These are phyloP conservation scores for Polyommatus icarus DNA, from an alignment of 2,888 invertebrate genomes.

Conservation along the genomic window DNA sequence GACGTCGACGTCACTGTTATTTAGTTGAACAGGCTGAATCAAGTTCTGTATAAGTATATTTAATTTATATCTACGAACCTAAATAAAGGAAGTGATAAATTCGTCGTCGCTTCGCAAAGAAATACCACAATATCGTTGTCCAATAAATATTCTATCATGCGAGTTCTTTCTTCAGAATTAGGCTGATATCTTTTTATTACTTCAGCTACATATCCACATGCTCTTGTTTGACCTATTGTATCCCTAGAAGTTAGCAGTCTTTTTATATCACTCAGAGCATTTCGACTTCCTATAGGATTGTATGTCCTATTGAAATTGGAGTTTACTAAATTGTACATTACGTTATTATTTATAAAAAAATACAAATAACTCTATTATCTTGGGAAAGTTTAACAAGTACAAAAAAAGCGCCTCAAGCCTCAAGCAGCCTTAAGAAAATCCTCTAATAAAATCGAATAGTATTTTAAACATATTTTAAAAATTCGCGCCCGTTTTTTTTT, in stretches of 20 bases:
- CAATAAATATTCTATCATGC: constrained; percentile 63
- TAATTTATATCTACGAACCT: constrained; percentile 49
- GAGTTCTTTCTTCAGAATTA: constrained; percentile 56
- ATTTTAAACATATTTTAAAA: neutral
- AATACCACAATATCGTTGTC: constrained; percentile 71
- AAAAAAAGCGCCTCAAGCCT: neutral
- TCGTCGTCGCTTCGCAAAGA: constrained; percentile 70
- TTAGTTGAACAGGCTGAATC: too few relatives aligned
- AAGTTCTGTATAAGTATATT: too few relatives aligned
- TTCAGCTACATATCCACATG: constrained; percentile 67
- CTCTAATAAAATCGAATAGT: neutral
- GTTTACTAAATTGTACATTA: constrained; percentile 65
- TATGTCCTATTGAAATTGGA: constrained; percentile 65
- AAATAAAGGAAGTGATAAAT: constrained; percentile 67
- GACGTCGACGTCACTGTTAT: too few relatives aligned
- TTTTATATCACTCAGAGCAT: constrained; percentile 69
- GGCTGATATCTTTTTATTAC: constrained; percentile 59
- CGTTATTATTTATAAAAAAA: neutral
- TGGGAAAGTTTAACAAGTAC: neutral
- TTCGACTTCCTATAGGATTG: constrained; percentile 65
- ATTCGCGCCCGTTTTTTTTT: neutral
- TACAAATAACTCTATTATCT: neutral
- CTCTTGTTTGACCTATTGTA: constrained; percentile 63
- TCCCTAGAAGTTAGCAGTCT: constrained; percentile 67
- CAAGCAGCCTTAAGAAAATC: neutral